These are phyloP conservation scores for Martes martes DNA, from an alignment of 2,113 vertebrate species.

Conservation along the genomic window DNA sequence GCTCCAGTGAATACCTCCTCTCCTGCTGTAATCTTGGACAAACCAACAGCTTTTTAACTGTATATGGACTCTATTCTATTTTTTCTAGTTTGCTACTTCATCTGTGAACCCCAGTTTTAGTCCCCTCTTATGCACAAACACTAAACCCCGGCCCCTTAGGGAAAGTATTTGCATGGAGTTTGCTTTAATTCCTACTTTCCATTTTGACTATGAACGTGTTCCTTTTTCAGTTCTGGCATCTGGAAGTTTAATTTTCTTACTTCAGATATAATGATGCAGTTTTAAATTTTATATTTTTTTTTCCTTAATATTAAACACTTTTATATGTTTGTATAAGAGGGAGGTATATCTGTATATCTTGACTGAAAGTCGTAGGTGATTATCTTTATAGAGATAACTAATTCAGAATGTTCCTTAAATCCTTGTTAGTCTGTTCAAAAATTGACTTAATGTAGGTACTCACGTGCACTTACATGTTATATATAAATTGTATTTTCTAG, in stretches of 20 bases:
- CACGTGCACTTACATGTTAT: not conserved
- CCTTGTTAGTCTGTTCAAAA: not conserved
- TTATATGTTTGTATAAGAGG: not conserved
- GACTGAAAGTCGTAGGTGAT: not conserved
- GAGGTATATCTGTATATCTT: not conserved
- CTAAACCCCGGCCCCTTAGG: not conserved
- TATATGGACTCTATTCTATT: not conserved
- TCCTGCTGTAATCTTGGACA: not conserved
- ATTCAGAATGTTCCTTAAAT: conserved; percentile 1
- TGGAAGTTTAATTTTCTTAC: not conserved
- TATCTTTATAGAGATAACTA: not conserved
- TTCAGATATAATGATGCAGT: not conserved
- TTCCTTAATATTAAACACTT: not conserved
- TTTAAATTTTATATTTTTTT: not conserved
- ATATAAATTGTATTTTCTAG: conserved; percentile 7
- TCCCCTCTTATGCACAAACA: not conserved
- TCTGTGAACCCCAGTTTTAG: not conserved
- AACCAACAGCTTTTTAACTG: not conserved
- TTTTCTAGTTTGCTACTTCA: not conserved
- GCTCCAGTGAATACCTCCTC: not conserved
- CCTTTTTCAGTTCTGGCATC: not conserved
- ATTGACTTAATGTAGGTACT: not conserved
- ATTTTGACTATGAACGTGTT: not conserved
- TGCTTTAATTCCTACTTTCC: not conserved
- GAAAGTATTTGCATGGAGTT: not conserved